Base-by-base conservation (phyloP, 2,888 invertebrate genomes). In the Lysandra bellargus region DNA sequence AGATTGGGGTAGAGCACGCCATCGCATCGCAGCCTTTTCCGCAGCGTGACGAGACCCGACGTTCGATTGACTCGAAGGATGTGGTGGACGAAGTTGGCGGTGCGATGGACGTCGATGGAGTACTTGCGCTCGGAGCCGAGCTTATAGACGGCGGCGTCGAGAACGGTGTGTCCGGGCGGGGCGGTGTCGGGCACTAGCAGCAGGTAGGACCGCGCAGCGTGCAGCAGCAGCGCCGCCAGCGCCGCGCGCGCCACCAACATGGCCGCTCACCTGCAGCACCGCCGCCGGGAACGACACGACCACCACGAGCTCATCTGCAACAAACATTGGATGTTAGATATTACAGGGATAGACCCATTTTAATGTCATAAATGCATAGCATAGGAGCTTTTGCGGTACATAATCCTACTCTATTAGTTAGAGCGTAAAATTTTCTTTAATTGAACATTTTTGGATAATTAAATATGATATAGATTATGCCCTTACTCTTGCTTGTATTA, bases 1-100 rank as follows among this genome's bases (percentile, higher is more conserved):
- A 98, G 95, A 85, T 97, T 97, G 0, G 98, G 98, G 87, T 98
- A 98, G 83, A 96, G 96, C 57, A 97, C 95, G 81, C 98, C 98
- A 85, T 97, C 97, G 90, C 98, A 98, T 86, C 96, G 95, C 17
- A 98, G 92, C 79, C 95, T 95, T 85, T 96, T 96, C 83, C 96
- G 95, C 61, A 98, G 92, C n/a, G 96, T 96, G 80, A 98, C 97
- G 83, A 96, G 95, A 23, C 98, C 98, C 82, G 95, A 96, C 85
- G 96, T 96, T 80, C 96, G 95, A 89, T 97, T 96, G 80, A 98
- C 97, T 84, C 96, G 94, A 80, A 98, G 95, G 83, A 98, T 95
- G 86, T 97, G 96, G 85, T 96, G 96, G 23, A 98, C 98, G 90
- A 97, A 98, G 88, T 96, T 96, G 1, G 98, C 98, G 30, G 98